Evolutionary conservation across 2,113 vertebrate species (phyloP).

Genomic region (Plecturocebus donacophilus): DNA sequence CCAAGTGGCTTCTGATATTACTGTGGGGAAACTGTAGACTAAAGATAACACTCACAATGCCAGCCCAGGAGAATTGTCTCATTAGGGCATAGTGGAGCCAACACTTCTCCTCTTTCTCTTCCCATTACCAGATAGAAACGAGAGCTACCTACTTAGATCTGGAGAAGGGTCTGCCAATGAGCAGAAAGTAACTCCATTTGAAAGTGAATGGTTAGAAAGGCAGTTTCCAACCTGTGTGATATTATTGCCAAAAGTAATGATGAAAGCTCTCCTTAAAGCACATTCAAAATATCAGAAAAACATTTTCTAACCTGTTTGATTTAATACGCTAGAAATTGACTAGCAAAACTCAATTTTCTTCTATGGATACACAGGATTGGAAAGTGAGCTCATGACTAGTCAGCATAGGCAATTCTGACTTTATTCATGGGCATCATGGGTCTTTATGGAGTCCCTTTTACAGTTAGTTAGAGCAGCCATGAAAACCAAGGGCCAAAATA

Average conservation of each 20-base stretch:
- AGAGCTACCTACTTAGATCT: not conserved
- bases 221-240: not conserved
- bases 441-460: not conserved
- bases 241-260: not conserved
- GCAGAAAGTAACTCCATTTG: not conserved
- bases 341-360: not conserved
- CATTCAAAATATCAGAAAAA: not conserved
- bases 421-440: not conserved
- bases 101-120: not conserved
- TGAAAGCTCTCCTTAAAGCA: not conserved
- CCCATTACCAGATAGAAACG: not conserved
- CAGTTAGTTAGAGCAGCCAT: not conserved
- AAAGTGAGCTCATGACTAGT: not conserved
- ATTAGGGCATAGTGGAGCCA: not conserved
- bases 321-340: slow-evolving; percentile 22
- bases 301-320: not conserved
- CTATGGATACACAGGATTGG: not conserved
- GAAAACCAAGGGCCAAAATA: not conserved
- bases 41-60: not conserved
- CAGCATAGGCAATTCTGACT: not conserved
- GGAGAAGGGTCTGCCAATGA: not conserved
- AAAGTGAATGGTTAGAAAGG: not conserved
- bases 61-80: not conserved
- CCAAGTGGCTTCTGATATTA: not conserved
- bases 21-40: not conserved